Percentiles rank a stretch among this genome's conserved stretches.
phyloP scores from a whole-genome alignment of 2,888 invertebrate species.

The Tenthredo amoena region DNA sequence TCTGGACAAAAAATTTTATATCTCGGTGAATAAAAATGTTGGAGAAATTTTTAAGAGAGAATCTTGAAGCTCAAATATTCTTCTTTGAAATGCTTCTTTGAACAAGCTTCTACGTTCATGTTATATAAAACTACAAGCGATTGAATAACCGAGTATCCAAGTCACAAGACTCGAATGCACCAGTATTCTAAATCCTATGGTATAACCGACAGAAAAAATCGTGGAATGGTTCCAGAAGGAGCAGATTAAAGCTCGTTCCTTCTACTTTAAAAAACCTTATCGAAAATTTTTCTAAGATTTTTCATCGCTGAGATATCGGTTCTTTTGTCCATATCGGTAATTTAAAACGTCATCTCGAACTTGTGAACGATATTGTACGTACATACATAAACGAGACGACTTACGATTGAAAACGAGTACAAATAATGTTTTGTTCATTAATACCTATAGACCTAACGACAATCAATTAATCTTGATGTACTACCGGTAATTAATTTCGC shows the following conservation, averaged over 20 bases:
- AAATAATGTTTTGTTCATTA: neutral
- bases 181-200: too few species aligned
- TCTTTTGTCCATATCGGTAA: too few species aligned
- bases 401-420: neutral
- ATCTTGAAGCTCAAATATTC: too few species aligned
- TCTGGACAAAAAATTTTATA: neutral
- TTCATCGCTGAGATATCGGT: too few species aligned
- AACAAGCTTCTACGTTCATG: too few species aligned
- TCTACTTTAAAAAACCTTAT: too few species aligned
- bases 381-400: neutral
- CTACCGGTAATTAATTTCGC: constrained; percentile 23
- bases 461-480: constrained; percentile 28
- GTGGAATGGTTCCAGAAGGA: too few species aligned
- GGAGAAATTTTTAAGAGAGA: neutral
- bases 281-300: too few species aligned
- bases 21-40: neutral
- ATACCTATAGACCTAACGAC: neutral
- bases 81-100: too few species aligned
- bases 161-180: too few species aligned
- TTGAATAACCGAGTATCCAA: neutral
- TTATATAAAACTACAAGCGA: neutral
- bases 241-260: too few species aligned
- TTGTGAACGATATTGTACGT: neutral
- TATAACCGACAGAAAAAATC: neutral
- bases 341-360: neutral